These are phyloP conservation scores for Lucifuga dentata DNA, from an alignment of 2,113 vertebrate genomes.

Conservation along the genomic window DNA sequence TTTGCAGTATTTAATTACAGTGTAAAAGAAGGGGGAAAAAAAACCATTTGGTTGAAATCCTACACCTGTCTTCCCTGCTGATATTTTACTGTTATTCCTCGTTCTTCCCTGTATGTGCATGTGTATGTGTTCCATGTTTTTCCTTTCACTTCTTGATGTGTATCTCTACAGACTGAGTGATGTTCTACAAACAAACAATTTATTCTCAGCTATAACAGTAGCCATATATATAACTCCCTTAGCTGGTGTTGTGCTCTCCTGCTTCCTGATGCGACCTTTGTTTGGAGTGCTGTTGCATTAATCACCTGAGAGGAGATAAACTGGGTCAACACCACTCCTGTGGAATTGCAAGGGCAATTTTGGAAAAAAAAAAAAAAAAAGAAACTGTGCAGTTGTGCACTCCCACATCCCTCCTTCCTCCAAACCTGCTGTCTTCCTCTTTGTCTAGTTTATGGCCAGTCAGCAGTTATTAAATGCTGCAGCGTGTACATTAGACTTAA, in stretches of 20 bases:
- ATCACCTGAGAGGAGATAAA: slow-evolving; percentile 80
- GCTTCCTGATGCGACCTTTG: slow-evolving; percentile 76
- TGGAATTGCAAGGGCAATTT: slow-evolving; percentile 59
- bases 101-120: not conserved
- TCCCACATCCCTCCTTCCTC: slow-evolving; percentile 17
- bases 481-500: slow-evolving; percentile 53
- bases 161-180: slow-evolving; percentile 35
- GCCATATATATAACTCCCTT: slow-evolving; percentile 54
- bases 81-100: too few species aligned
- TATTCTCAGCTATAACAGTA: slow-evolving; percentile 41
- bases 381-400: slow-evolving; percentile 10
- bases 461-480: slow-evolving; percentile 66
- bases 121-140: not conserved
- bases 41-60: too few species aligned
- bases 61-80: too few species aligned
- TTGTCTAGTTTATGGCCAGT: slow-evolving; percentile 39
- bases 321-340: slow-evolving; percentile 73
- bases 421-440: slow-evolving; percentile 26
- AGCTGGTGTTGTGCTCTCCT: slow-evolving; percentile 48
- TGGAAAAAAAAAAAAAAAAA: slow-evolving; percentile 25
- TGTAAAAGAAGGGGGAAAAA: too few species aligned
- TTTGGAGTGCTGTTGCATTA: slow-evolving; percentile 75
- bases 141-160: slow-evolving; percentile 5
- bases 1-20: too few species aligned
- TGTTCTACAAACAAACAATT: slow-evolving; percentile 52